Evolutionary conservation across 2,888 invertebrate species (phyloP).

Genomic region (Macrophya alboannulata): DNA sequence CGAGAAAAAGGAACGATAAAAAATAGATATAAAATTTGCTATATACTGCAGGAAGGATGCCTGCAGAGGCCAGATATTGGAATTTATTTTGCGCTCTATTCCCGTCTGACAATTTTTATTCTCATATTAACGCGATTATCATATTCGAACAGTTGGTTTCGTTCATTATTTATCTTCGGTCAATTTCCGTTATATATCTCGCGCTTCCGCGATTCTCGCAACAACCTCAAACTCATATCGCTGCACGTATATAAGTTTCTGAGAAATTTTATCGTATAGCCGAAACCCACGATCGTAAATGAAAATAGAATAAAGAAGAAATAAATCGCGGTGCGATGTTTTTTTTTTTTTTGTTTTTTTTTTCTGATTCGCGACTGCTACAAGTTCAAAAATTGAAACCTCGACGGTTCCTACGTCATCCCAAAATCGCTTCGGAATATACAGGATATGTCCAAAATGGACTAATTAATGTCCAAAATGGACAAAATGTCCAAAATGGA

Average conservation of each 20-base stretch:
- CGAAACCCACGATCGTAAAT: not conserved
- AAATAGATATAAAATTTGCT: not conserved
- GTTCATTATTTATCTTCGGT: constrained; percentile 17
- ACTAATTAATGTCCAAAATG: too few relatives aligned
- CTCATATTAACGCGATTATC: not conserved
- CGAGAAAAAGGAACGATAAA: not conserved
- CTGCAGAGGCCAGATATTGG: not conserved
- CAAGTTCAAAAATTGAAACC: too few relatives aligned
- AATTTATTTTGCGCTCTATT: not conserved
- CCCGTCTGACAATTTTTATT: not conserved
- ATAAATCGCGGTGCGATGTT: too few relatives aligned
- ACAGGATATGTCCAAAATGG: too few relatives aligned
- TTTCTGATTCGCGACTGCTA: too few relatives aligned
- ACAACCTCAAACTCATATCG: not conserved
- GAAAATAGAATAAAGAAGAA: not conserved
- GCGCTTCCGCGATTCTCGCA: constrained; percentile 20
- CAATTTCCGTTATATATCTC: not conserved
- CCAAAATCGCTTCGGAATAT: too few relatives aligned
- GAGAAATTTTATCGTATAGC: not conserved
- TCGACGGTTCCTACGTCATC: too few relatives aligned
- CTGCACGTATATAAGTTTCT: constrained; percentile 11
- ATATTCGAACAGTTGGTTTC: not conserved
- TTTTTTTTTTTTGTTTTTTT: too few relatives aligned
- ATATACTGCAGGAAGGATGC: not conserved
- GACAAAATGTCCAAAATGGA: too few relatives aligned